phyloP scores from a whole-genome alignment of 92 coral and sea anemone genomes.

The Galaxea fascicularis region DNA sequence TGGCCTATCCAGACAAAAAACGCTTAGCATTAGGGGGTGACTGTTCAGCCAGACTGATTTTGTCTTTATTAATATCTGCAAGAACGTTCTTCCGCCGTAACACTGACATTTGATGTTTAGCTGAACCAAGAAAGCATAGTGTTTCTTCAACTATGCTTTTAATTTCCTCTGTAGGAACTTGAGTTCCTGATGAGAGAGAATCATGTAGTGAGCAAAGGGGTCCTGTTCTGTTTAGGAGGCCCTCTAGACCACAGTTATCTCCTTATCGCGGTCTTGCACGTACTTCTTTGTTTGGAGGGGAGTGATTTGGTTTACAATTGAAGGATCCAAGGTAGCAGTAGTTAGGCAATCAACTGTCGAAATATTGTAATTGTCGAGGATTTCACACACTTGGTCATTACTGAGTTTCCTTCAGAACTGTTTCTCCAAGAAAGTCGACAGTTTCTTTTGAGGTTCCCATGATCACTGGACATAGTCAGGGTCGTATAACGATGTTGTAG shows the following conservation, averaged over 20 bases:
- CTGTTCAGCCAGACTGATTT: slow-evolving; percentile 53
- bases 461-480: background rate
- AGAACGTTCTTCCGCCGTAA: slow-evolving; percentile 42
- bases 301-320: slow-evolving; percentile 42
- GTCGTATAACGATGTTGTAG: background rate
- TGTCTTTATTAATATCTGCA: slow-evolving; percentile 43
- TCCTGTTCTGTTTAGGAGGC: slow-evolving; percentile 47
- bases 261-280: slow-evolving; percentile 58
- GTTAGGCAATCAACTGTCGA: slow-evolving; percentile 51
- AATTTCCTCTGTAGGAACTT: slow-evolving; percentile 30
- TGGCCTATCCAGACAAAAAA: slow-evolving; percentile 59
- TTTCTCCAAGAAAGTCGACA: slow-evolving; percentile 42
- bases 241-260: slow-evolving; percentile 52
- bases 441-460: background rate
- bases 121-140: slow-evolving; percentile 51
- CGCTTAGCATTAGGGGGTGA: slow-evolving; percentile 54
- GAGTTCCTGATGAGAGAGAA: slow-evolving; percentile 28
- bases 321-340: slow-evolving; percentile 51
- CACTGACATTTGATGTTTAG: slow-evolving; percentile 50
- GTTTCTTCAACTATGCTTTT: slow-evolving; percentile 50
- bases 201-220: slow-evolving; percentile 64
- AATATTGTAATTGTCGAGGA: slow-evolving; percentile 44
- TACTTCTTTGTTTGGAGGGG: slow-evolving; percentile 43
- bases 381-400: slow-evolving; percentile 53
- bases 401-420: slow-evolving; percentile 46